phyloP scores from a whole-genome alignment of 2,888 invertebrate species.

The Lathronympha strigana region DNA sequence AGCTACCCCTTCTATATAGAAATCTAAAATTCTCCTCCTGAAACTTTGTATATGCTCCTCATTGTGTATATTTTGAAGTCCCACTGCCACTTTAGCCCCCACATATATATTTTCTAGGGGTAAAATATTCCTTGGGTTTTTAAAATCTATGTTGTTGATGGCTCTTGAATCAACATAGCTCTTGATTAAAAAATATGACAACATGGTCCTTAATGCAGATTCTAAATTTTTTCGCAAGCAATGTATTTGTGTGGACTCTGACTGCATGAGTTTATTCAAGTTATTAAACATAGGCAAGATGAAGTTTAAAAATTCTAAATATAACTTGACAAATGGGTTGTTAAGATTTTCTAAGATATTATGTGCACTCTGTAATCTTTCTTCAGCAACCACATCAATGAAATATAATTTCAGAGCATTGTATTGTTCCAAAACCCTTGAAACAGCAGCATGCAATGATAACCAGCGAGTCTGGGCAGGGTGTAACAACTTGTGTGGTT shows the following conservation, averaged over 20 bases:
- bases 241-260: not conserved
- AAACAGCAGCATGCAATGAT: slow-evolving; percentile 20
- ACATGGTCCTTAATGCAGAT: slow-evolving; percentile 15
- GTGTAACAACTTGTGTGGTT: slow-evolving; percentile 22
- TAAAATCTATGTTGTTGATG: not conserved
- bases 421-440: slow-evolving; percentile 20
- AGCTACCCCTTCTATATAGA: no score
- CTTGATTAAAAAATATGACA: not conserved
- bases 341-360: slow-evolving; percentile 21
- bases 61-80: no score
- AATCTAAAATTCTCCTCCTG: no score
- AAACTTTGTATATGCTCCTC: no score
- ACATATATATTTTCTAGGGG: no score
- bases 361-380: slow-evolving; percentile 5
- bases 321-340: slow-evolving; percentile 25
- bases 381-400: slow-evolving; percentile 9
- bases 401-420: slow-evolving; percentile 26
- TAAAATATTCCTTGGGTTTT: no score
- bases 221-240: slow-evolving; percentile 8
- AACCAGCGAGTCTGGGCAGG: slow-evolving; percentile 26
- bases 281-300: slow-evolving; percentile 22
- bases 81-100: no score
- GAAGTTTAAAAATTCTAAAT: slow-evolving; percentile 10
- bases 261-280: slow-evolving; percentile 25
- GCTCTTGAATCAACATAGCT: not conserved